Evolutionary conservation across 2,113 vertebrate species (phyloP), one percentile per base, ranked within the genome.

Genomic region (Rallus limicola): DNA sequence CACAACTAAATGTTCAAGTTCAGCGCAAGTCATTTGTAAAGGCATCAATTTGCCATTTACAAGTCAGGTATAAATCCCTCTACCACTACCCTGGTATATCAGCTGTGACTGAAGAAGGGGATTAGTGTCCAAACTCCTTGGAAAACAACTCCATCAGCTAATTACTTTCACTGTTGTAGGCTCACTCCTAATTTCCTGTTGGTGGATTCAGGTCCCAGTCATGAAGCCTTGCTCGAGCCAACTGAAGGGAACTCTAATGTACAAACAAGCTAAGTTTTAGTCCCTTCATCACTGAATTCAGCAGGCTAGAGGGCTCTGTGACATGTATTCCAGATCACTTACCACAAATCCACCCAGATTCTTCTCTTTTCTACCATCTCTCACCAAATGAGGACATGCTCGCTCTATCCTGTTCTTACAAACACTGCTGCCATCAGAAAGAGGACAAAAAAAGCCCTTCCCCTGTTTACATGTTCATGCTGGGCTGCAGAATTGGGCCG

Each of bases 101-200:
- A 0, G 36, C 31, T 74, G 46, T 20, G 80, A 83, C 48, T 50
- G 13, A 92, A 81, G 58, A 50, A 33, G 46, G 75, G 34, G 70
- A 80, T 74, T 80, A 87, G 18, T 34, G 52, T 48, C 44, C 68
- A 81, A 88, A 75, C 8, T 21, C 53, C 58, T 64, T 23, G 48
- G 79, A 83, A 96, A 94, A 83, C 72, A 60, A 88, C 38, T 86
- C 60, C 60, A 56, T 69, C 60, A 78, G 76, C 31, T 82, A 72
- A 76, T 81, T 86, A 68, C 55, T 71, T 89, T 92, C 64, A 78
- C 76, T 75, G 60, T 24, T 31, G 26, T 34, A 64, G 65, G 68
- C 20, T 46, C 64, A 31, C 8, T 86, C 60, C 52, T 83, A 16
- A 71, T 88, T 68, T 93, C 72, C 64, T 74, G 10, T 92, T 70